Evolutionary conservation across 2,113 vertebrate species (phyloP), one percentile per base, ranked within the genome.

Genomic region (Cisticola juncidis): DNA sequence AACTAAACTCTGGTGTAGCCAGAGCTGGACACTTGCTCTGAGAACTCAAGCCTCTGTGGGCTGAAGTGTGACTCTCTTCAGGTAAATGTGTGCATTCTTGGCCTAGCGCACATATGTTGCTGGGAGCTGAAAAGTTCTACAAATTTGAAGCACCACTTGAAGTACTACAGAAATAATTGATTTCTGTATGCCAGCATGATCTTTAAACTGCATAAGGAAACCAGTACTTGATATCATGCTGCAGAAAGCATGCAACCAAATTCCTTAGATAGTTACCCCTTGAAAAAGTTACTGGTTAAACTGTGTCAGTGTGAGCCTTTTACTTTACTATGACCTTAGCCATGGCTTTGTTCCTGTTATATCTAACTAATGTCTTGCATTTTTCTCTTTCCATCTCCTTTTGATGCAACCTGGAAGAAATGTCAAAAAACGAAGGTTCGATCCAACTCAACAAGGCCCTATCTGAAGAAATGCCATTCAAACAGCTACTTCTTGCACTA

Each of bases 341-440:
- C 48, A 50, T 48, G 16, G 19, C 36, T 66, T 62, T 81, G 64
- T 72, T 95, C 68, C 70, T 68, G n/a, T 84, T 94, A 73, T 47
- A 89, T 91, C 93, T 97, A 89, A 98, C 94, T 98, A 97, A 98
- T 80, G 36, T 94, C 95, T 96, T 97, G 96, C 96, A 88, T 96
- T 97, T 92, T 86, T 70, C 62, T 97, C 90, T 97, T 97, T 98
- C 93, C 85, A n/a, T 86, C 97, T 97, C 93, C 93, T 95, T 94
- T 92, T 97, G 94, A 95, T 95, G 94, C 70, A 77, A 97, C 82
- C 94, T 97, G 98, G 98, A 99, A 99, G 99, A 99, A 99, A 99
- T 98, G 99, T 99, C 98, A 99, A 99, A 98, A 99, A 99, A 98
- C 98, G 99, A 96, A 98, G 99, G 85, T 99, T 99, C 20, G 99